phyloP scores from a whole-genome alignment of 2,797 vertebrate species.

The Lithobates pipiens region DNA sequence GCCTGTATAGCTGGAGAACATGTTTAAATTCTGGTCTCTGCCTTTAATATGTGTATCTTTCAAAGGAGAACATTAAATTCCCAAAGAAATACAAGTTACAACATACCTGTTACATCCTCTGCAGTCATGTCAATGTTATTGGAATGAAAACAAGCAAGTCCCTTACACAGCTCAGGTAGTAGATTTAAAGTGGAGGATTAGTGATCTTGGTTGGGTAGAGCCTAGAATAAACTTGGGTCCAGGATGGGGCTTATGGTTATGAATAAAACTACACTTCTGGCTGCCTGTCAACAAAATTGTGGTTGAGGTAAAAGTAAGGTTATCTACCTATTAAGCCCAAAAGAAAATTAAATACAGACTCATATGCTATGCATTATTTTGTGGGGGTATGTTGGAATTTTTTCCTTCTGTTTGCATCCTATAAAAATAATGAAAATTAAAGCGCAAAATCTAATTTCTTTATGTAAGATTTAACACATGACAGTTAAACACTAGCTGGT shows the following conservation, averaged over 20 bases:
- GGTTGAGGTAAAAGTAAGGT: constrained; percentile 46
- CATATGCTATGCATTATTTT: constrained; percentile 30
- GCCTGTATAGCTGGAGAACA: neutral
- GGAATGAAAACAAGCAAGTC: constrained; percentile 25
- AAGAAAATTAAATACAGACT: neutral
- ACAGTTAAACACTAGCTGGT: neutral
- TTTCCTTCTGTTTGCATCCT: neutral
- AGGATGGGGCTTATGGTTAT: constrained; percentile 28
- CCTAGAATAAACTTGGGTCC: constrained; percentile 36
- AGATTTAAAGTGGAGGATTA: constrained; percentile 51
- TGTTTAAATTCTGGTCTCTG: neutral
- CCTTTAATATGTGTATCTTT: neutral
- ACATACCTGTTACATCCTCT: constrained; percentile 34
- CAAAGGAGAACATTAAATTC: neutral
- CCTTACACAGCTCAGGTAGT: constrained; percentile 20
- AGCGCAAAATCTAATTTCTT: neutral
- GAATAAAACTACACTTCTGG: constrained; percentile 42
- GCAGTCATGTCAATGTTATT: constrained; percentile 19
- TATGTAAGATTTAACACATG: neutral
- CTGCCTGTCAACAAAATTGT: constrained; percentile 34
- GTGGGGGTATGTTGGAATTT: neutral
- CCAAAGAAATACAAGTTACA: constrained; percentile 17
- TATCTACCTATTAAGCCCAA: constrained; percentile 11
- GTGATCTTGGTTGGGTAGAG: constrained; percentile 27
- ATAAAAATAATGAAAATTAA: neutral